These are phyloP conservation scores for Dicyrtoma fusca DNA, from an alignment of 2,888 invertebrate species.

Conservation along the genomic window DNA sequence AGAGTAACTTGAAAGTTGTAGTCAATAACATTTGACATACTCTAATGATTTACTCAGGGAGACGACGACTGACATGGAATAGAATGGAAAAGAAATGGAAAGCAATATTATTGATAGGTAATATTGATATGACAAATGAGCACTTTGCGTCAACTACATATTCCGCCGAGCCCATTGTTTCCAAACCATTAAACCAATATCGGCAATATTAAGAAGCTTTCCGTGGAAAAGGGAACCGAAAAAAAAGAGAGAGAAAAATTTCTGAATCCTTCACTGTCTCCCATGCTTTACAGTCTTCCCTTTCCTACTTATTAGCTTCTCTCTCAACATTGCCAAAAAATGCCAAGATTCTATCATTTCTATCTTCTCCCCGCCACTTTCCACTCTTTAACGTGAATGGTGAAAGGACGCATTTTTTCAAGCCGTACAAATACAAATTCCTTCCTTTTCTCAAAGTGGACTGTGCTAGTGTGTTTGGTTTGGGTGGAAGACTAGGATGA, in stretches of 20 bases:
- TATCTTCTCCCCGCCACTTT: slow-evolving; percentile 11
- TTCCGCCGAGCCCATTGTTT: slow-evolving; percentile 46
- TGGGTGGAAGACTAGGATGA: too few species aligned
- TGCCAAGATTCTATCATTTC: neutral
- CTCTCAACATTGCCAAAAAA: neutral
- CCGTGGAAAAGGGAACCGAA: slow-evolving; percentile 1
- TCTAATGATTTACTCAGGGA: slow-evolving; percentile 12
- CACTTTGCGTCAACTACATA: slow-evolving; percentile 48
- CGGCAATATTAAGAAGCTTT: slow-evolving; percentile 36
- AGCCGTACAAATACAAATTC: neutral
- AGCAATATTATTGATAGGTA: slow-evolving; percentile 26
- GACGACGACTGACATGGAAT: slow-evolving; percentile 5
- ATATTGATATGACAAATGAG: slow-evolving; percentile 45
- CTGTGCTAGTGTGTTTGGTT: too few species aligned
- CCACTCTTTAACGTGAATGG: too few species aligned
- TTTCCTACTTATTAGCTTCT: slow-evolving; percentile 4
- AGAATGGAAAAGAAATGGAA: slow-evolving; percentile 21
- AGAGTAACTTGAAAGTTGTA: slow-evolving; percentile 1
- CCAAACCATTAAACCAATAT: slow-evolving; percentile 45
- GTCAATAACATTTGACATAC: neutral
- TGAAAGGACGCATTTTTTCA: slow-evolving; percentile 12
- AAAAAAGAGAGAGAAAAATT: neutral
- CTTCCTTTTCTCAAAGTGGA: neutral
- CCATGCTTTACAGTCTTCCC: slow-evolving; percentile 18
- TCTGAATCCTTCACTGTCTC: slow-evolving; percentile 22